Evolutionary conservation across 1,140 invertebrate species (phyloP).

Genomic region (Campodea augens): DNA sequence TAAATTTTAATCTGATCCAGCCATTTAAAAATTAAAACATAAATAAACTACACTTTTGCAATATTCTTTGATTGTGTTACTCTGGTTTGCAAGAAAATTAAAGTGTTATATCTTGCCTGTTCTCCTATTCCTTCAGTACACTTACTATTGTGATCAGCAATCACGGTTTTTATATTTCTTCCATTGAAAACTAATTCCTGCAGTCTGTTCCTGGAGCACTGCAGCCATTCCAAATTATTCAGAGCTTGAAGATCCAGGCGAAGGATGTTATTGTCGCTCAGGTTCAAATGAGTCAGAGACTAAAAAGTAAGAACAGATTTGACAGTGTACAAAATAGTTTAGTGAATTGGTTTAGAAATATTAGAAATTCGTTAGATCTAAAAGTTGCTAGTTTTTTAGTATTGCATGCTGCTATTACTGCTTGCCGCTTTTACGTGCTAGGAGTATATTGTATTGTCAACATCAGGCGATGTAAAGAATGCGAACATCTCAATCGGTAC

Average conservation of each 20-base stretch:
- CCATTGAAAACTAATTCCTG: slow-evolving; percentile 46
- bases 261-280: slow-evolving; percentile 59
- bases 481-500: no score
- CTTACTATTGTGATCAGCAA: slow-evolving; percentile 56
- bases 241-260: slow-evolving; percentile 48
- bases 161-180: slow-evolving; percentile 39
- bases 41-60: background rate
- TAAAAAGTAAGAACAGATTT: slow-evolving; percentile 10
- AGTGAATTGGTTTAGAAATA: no score
- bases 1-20: background rate
- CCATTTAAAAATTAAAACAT: slow-evolving; percentile 1
- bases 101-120: no score
- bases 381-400: no score
- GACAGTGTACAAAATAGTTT: background rate
- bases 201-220: slow-evolving; percentile 47
- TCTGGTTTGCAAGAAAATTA: no score
- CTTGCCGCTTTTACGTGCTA: no score
- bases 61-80: background rate
- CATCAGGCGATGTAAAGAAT: no score
- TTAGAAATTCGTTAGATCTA: no score
- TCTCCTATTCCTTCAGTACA: no score
- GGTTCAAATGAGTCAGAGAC: slow-evolving; percentile 35
- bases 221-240: slow-evolving; percentile 42
- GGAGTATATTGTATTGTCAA: no score
- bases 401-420: no score